Evolutionary conservation across 2,113 vertebrate genomes (phyloP).

Genomic region (Sylvietta virens): DNA sequence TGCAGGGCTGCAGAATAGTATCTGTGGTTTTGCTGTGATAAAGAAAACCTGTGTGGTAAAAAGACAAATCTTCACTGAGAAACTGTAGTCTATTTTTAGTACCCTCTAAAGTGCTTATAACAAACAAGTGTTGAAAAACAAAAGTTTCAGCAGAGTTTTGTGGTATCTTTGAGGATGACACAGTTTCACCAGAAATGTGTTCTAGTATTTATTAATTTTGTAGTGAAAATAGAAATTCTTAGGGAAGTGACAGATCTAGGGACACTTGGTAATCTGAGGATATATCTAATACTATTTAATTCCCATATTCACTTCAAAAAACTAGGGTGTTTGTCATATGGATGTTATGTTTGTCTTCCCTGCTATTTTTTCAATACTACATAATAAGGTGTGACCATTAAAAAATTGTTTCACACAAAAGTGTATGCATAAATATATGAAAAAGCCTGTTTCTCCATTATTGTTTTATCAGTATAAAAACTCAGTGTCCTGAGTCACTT

Average conservation of each 20-base stretch:
- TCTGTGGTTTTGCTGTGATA: background rate
- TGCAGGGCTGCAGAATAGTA: background rate
- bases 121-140: background rate
- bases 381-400: background rate
- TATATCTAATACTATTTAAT: background rate
- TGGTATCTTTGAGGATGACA: background rate
- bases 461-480: background rate
- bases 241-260: background rate
- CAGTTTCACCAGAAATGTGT: background rate
- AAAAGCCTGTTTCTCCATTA: background rate
- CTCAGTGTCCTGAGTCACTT: background rate
- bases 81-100: background rate
- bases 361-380: background rate
- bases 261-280: background rate
- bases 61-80: background rate
- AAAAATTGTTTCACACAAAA: background rate
- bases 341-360: background rate
- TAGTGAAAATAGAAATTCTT: background rate
- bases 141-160: background rate
- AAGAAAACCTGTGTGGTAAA: background rate
- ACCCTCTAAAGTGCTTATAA: background rate
- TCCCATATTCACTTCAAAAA: background rate
- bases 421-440: background rate
- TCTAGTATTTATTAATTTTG: background rate
- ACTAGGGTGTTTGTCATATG: background rate